Evolutionary conservation across 1,140 invertebrate genomes (phyloP), one percentile per base, ranked within the genome.

Genomic region (Rhagoletis zephyria): DNA sequence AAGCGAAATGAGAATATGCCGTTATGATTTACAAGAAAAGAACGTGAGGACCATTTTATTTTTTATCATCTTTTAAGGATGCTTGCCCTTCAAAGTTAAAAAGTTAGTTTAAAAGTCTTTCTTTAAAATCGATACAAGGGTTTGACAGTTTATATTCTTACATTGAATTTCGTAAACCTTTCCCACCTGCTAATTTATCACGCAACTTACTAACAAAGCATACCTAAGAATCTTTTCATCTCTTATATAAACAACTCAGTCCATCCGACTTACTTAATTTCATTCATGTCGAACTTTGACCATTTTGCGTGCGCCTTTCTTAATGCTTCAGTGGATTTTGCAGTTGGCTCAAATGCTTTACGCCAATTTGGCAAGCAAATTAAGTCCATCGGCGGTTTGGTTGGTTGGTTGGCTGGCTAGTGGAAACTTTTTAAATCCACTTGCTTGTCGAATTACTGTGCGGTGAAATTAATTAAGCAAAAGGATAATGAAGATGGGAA

Each of bases 371-470:
- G 74, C 74, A 81, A 59, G 74, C 74, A 81, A 81, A 81, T 81
- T 81, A 81, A 81, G 74, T 81, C 51, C 74, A 56, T 19, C 19
- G 74, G 74, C 48, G 74, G 74, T 77, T 6, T 67, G 64, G 64
- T 48, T 14, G 74, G 74, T 81, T 30, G 42, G 74, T 16, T 74
- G 67, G 67, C 14, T n/a, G n/a, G 51, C 64, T 42, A 16, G 74
- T 81, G 74, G 74, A 81, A 81, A 81, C 48, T 81, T 81, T 74
- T 81, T 81, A 81, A 81, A 81, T 81, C 74, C 74, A 81, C 74
- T 81, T 81, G 48, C 74, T 81, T 81, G 74, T 81, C 74, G 74
- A 56, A 81, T 81, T 81, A 81, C 48, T 40, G 48, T 81, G 74
- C 74, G 74, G 74, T 30, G 74, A 81, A 81, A 81, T 81, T 81